Evolutionary conservation across 2,113 vertebrate species (phyloP), one percentile per base, ranked within the genome.

Genomic region (Saguinus midas): DNA sequence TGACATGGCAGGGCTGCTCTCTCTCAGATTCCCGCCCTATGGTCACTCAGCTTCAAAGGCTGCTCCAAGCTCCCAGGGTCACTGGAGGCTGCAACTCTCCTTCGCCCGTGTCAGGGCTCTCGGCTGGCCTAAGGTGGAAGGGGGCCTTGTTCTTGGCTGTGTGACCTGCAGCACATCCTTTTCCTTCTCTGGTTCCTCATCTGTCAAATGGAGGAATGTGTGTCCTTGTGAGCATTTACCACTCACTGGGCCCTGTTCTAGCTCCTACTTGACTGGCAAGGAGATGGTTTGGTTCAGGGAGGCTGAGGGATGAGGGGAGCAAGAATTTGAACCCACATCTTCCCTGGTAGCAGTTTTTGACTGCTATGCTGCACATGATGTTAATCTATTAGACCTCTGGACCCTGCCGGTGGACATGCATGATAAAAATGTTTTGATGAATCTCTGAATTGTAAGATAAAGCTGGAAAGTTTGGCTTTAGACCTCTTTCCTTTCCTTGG

Each of bases 311-410:
- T 48, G 29, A 29, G 37, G 50, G 20, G 66, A 87, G n/a, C 68
- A 70, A 37, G 72, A 16, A 3, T 73, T 21, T 43, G 70, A 90
- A 57, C 10, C 9, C 27, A 29, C 55, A 10, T 43, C n/a, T 87
- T 57, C 82, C 1, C 0, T 80, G 40, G 58, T 35, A 37, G 29
- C 37, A 50, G 52, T 64, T 87, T 95, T 64, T 73, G 35, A 93
- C 13, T 8, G n/a, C 55, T 21, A 0, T 40, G 55, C 12, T 70
- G 27, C 20, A 12, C 0, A 0, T 20, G 13, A 43, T 37, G 91
- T 57, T 70, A 75, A 85, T 75, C 16, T 80, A 40, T 37, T 70
- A 70, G 70, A 23, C 25, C 55, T 12, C 68, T 35, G 4, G 66
- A 40, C 13, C 21, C n/a, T 81, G 57, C 50, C 79, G 23, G 8